A percentile compares a stretch with the other conserved stretches of the same genome.
Evolutionary conservation across 2,797 vertebrate genomes (phyloP).

Genomic region (Esox lucius): DNA sequence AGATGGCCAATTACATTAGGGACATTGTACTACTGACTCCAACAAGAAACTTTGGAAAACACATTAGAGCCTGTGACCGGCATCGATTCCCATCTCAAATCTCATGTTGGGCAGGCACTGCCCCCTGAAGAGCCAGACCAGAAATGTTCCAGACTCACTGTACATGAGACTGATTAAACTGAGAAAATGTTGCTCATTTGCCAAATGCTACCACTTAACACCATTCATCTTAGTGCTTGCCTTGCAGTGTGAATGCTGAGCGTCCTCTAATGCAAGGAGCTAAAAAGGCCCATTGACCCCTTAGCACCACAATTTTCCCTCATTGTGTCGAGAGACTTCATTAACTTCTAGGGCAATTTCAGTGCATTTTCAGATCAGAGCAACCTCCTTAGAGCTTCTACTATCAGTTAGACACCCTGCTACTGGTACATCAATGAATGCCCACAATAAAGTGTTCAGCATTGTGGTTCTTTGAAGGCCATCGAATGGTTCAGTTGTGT

Average conservation of each 20-base stretch:
- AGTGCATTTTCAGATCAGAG: conserved; percentile 53
- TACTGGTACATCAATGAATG: conserved; percentile 39
- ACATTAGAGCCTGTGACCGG: not conserved
- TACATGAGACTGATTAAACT: not conserved
- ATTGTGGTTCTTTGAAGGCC: conserved; percentile 39
- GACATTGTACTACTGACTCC: not conserved
- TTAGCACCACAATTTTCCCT: conserved; percentile 76
- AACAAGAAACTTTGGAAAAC: not conserved
- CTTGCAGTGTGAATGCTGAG: conserved; percentile 61
- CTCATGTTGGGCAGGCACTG: not conserved
- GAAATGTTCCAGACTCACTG: not conserved
- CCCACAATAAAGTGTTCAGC: conserved; percentile 43
- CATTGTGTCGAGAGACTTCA: conserved; percentile 79
- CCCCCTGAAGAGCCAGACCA: not conserved
- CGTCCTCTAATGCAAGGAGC: conserved; percentile 76
- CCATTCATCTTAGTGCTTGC: conserved; percentile 67
- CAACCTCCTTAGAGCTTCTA: conserved; percentile 33
- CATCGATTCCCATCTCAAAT: not conserved
- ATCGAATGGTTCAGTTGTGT: conserved; percentile 12
- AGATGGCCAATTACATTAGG: not conserved
- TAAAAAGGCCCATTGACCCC: conserved; percentile 79
- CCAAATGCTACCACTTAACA: conserved; percentile 73
- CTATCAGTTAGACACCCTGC: conserved; percentile 43
- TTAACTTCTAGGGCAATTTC: conserved; percentile 79
- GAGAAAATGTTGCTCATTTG: conserved; percentile 65